A percentile compares a stretch with the other conserved stretches of the same genome.
Conservation (phyloP, 2,888 invertebrate species). For the Pilophorus perplexus region DNA sequence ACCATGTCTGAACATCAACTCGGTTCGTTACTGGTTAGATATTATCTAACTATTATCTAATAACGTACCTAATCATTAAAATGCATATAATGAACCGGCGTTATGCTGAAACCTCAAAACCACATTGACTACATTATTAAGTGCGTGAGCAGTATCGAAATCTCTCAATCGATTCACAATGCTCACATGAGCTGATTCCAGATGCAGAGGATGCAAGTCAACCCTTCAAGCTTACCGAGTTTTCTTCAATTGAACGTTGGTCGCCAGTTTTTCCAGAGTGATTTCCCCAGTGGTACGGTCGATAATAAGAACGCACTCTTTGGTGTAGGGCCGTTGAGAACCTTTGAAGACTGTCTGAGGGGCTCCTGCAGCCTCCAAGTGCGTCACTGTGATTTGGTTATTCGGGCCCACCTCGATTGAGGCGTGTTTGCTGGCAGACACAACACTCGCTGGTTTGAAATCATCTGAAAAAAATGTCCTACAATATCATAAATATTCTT, state of each 20-base stretch:
- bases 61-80: too few relatives aligned
- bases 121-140: too few relatives aligned
- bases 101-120: too few relatives aligned
- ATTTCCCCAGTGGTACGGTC: slow-evolving; percentile 90
- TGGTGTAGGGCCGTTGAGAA: slow-evolving; percentile 84
- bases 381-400: slow-evolving; percentile 83
- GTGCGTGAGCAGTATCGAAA: too few relatives aligned
- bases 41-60: too few relatives aligned
- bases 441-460: slow-evolving; percentile 97
- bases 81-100: too few relatives aligned
- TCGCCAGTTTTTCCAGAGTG: slow-evolving; percentile 85
- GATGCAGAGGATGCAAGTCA: too few relatives aligned
- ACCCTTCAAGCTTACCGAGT: slow-evolving; percentile 72
- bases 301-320: slow-evolving; percentile 93
- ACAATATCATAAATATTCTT: too few relatives aligned
- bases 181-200: too few relatives aligned
- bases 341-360: slow-evolving; percentile 94
- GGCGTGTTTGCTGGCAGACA: slow-evolving; percentile 88
- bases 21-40: too few relatives aligned
- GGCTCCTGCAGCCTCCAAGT: slow-evolving; percentile 88
- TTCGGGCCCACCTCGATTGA: slow-evolving; percentile 87
- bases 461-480: slow-evolving; percentile 83
- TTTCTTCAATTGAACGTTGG: slow-evolving; percentile 90
- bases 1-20: too few relatives aligned
- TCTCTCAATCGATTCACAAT: neutral